Evolutionary conservation across 23 tunicate species (phyloP), one percentile per base, ranked within the genome.

Genomic region (Ascidia mentula): DNA sequence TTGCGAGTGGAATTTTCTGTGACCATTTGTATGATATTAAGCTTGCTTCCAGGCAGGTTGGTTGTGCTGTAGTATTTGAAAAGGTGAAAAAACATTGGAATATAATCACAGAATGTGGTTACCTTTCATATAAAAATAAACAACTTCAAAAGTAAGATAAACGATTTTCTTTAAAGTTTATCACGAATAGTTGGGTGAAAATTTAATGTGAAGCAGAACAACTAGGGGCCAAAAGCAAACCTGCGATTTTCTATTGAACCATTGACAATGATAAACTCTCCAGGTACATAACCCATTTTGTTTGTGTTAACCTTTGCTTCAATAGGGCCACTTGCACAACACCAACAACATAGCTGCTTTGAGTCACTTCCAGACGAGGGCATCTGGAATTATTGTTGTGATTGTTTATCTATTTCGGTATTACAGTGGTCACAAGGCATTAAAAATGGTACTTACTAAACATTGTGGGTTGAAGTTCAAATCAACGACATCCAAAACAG

Each of bases 241-340:
- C 89, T 85, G 24, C 35, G 59, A 42, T 85, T 85, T 40, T 71
- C 46, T 13, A 70, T 40, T 1, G 83, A 78, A 15, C 76, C 89
- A 78, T 71, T 85, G 69, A 85, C 35, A 9, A 70, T 18, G 9
- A 85, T 85, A 17, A 40, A 85, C 45, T 85, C 89, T 45, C 89
- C 89, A 20, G 89, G 89, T 6, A 85, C 89, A 72, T 85, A 85
- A 33, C 78, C 83, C 8, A 45, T 42, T 77, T 79, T 40, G 38
- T 85, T 79, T 13, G 73, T 37, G 9, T 34, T 28, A 40, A 85
- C 39, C 13, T 69, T 69, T 15, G 34, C 77, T 18, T 40, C 40
- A 31, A 85, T 85, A 7, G 89, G 83, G 6, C 83, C 83, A 78
- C 89, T 85, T 31, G 77, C 36, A 42, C 89, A 85, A 72, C 89